A percentile compares a stretch with the other conserved stretches of the same genome.
These are phyloP conservation scores for Onychostoma macrolepis DNA, from an alignment of 2,113 vertebrate genomes.

Conservation along the genomic window DNA sequence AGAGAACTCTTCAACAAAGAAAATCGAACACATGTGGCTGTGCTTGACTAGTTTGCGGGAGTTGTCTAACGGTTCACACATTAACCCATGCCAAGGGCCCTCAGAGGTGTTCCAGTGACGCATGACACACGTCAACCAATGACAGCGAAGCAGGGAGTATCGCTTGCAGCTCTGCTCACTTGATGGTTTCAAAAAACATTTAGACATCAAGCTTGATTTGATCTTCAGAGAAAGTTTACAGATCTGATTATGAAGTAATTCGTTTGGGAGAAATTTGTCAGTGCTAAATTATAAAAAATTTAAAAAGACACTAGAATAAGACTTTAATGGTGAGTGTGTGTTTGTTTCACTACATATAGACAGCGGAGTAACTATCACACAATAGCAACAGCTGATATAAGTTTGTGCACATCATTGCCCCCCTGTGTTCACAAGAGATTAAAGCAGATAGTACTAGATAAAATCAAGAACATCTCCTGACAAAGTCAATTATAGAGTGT, in stretches of 20 bases:
- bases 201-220: background rate
- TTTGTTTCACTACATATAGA: background rate
- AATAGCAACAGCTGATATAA: background rate
- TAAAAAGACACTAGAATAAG: background rate
- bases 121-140: constrained; percentile 31
- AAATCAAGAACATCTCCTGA: background rate
- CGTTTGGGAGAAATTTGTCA: background rate
- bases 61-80: constrained; percentile 4
- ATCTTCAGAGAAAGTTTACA: background rate
- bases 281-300: background rate
- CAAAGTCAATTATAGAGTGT: background rate
- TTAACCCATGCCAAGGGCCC: background rate
- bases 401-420: constrained; percentile 33
- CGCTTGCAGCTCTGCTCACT: constrained; percentile 2
- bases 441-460: background rate
- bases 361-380: background rate
- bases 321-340: background rate
- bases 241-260: background rate
- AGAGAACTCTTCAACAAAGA: background rate
- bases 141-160: constrained; percentile 9
- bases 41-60: background rate
- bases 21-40: background rate
- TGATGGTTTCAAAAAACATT: background rate
- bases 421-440: constrained; percentile 38
- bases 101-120: constrained; percentile 33